A percentile compares a stretch with the other conserved stretches of the same genome.
Evolutionary conservation across 1,140 invertebrate genomes (phyloP).

Genomic region (Drosophila tropicalis): DNA sequence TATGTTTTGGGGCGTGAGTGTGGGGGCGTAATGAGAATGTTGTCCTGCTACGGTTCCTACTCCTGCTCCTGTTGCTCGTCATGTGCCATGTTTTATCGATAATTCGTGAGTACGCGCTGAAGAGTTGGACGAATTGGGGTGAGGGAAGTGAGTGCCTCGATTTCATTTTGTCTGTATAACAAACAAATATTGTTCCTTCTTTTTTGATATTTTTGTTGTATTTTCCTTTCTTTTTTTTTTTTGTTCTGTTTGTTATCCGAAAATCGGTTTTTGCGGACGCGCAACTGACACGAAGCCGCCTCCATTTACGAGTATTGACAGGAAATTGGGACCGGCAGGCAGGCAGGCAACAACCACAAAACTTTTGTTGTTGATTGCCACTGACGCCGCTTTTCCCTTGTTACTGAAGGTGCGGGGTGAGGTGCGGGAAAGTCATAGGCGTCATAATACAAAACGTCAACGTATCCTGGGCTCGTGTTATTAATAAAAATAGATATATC

Average conservation of each 20-base stretch:
- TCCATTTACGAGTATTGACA: slow-evolving; percentile 66
- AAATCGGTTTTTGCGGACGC: slow-evolving; percentile 73
- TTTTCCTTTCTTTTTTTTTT: slow-evolving; percentile 15
- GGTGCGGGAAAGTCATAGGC: slow-evolving; percentile 18
- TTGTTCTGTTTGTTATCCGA: slow-evolving; percentile 66
- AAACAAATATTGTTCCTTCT: slow-evolving; percentile 55
- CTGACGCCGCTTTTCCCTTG: slow-evolving; percentile 38
- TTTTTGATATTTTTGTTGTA: slow-evolving; percentile 30
- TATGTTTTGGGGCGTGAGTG: slow-evolving; percentile 3
- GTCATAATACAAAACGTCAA: slow-evolving; percentile 39
- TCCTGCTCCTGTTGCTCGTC: slow-evolving; percentile 17
- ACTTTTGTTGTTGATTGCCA: slow-evolving; percentile 54
- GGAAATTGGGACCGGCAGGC: slow-evolving; percentile 72
- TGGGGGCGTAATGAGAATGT: slow-evolving; percentile 14
- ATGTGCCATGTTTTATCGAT: slow-evolving; percentile 71
- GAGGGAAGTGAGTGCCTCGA: slow-evolving; percentile 16
- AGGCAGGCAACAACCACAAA: slow-evolving; percentile 57
- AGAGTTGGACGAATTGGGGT: slow-evolving; percentile 15
- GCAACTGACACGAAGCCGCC: slow-evolving; percentile 64
- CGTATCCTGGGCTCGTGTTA: slow-evolving; percentile 55
- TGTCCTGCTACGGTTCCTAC: slow-evolving; percentile 4
- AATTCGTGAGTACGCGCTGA: slow-evolving; percentile 58
- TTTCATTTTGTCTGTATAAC: slow-evolving; percentile 45
- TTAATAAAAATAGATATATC: slow-evolving; percentile 54
- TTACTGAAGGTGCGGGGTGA: not conserved